A percentile compares a stretch with the other conserved stretches of the same genome.
These are phyloP conservation scores for Mastigias papua DNA, from an alignment of 30 jellyfish, hydroid and myxozoan genomes.

Conservation along the genomic window DNA sequence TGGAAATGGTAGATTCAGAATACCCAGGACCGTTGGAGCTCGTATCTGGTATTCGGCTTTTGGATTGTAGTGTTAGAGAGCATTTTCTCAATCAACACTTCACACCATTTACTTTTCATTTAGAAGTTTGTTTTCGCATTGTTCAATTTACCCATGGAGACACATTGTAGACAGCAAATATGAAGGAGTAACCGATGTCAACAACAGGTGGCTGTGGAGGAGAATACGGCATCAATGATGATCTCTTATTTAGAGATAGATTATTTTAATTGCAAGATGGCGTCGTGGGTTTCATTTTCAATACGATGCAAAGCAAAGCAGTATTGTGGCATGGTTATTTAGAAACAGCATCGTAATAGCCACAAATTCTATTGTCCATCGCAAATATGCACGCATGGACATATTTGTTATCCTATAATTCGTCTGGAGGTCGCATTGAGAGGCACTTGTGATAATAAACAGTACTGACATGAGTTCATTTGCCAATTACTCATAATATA, in stretches of 20 bases:
- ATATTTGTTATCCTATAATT: conserved; percentile 35
- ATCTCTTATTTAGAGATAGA: conserved; percentile 47
- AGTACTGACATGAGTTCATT: no score
- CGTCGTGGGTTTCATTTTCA: conserved; percentile 58
- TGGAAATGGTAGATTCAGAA: no score
- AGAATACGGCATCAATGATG: conserved; percentile 50
- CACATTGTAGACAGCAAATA: not conserved
- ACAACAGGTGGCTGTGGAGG: conserved; percentile 19
- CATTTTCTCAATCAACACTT: no score
- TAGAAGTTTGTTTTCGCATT: no score
- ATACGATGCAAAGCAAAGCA: conserved; percentile 26
- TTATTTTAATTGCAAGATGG: conserved; percentile 34
- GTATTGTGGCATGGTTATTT: conserved; percentile 16
- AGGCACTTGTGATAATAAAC: conserved; percentile 16
- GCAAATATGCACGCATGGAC: not conserved
- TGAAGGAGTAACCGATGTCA: not conserved
- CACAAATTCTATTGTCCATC: conserved; percentile 19
- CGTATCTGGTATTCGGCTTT: no score
- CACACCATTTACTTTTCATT: no score
- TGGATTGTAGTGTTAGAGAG: no score
- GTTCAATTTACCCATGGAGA: not conserved
- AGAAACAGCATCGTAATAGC: not conserved
- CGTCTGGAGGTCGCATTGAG: conserved; percentile 8
- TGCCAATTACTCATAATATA: no score
- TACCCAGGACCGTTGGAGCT: no score